Evolutionary conservation across 2,888 invertebrate species (phyloP), one percentile per base, ranked within the genome.

Genomic region (Gnatocerus cornutus): DNA sequence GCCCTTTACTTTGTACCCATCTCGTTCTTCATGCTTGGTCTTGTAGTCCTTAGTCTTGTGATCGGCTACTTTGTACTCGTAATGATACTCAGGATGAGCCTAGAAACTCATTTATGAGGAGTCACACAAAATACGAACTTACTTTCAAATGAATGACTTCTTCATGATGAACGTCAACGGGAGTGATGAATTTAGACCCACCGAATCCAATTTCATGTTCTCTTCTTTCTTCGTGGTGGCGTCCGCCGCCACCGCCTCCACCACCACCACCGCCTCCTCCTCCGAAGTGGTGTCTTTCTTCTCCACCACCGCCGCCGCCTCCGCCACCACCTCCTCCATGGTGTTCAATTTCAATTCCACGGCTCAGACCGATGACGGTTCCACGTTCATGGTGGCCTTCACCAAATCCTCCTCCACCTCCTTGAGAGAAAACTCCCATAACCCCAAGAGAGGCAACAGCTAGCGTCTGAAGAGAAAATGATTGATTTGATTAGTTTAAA

Each of bases 1-100:
- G 48, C 84, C 84, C 72, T 83, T 83, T 33, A 84, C 83, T 77
- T 82, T 83, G 77, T 82, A 77, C 21, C 84, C 84, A 30, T 84
- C 82, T 21, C 84, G 77, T n/a, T 74, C 77, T 73, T 84, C 84
- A 48, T 83, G 79, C 71, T 83, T 80, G 72, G 77, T 79, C 73
- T 82, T 82, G 79, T 76, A 80, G 73, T 81, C 83, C 63, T 83
- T 79, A 62, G 77, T 76, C 58, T 83, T 79, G 65, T 79, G 79
- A 68, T 83, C 82, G 16, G 77, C 79, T 58, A 83, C 81, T 61
- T 81, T 78, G 73, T 80, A 83, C 43, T 81, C 81, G 74, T 81
- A 83, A 63, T 82, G 81, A 74, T 79, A 83, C 74, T 82, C 80
- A 1, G 83, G 83, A 69, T 82, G 79, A 10, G 82, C 83, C 83